phyloP scores from a whole-genome alignment of 2,113 vertebrate species.

The Coregonus clupeaformis region DNA sequence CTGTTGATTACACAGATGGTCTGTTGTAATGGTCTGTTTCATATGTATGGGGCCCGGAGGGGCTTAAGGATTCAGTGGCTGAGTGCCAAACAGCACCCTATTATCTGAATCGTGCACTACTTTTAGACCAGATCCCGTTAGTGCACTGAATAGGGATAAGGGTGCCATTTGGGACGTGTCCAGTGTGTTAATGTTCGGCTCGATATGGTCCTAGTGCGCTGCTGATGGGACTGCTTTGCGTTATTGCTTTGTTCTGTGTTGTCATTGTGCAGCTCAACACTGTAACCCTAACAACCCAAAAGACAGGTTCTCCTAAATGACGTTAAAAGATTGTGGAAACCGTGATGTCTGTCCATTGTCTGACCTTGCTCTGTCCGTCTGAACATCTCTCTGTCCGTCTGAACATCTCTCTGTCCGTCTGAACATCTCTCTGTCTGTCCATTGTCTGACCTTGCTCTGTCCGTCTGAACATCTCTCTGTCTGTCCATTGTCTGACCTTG shows the following conservation, averaged over 20 bases:
- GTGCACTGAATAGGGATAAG: no score
- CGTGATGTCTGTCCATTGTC: no score
- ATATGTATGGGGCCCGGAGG: slow-evolving; percentile 67
- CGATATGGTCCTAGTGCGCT: slow-evolving; percentile 48
- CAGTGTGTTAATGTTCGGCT: slow-evolving; percentile 44
- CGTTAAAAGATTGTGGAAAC: not conserved
- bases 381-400: slow-evolving; percentile 80
- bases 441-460: no score
- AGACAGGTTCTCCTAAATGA: slow-evolving; percentile 9
- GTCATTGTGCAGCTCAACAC: slow-evolving; percentile 21
- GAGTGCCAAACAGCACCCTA: no score
- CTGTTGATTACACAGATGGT: slow-evolving; percentile 65
- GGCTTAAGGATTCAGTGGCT: slow-evolving; percentile 38
- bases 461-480: no score
- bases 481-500: no score
- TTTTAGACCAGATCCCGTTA: no score
- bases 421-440: slow-evolving; percentile 25
- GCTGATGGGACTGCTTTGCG: no score
- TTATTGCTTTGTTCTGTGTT: slow-evolving; percentile 42
- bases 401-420: slow-evolving; percentile 54
- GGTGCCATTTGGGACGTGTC: no score
- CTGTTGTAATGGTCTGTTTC: slow-evolving; percentile 66
- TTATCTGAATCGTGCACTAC: no score
- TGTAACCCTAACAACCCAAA: slow-evolving; percentile 25
- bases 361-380: no score